Evolutionary conservation across 92 coral and sea anemone species (phyloP).

Genomic region (Chrysogorgia sp.): DNA sequence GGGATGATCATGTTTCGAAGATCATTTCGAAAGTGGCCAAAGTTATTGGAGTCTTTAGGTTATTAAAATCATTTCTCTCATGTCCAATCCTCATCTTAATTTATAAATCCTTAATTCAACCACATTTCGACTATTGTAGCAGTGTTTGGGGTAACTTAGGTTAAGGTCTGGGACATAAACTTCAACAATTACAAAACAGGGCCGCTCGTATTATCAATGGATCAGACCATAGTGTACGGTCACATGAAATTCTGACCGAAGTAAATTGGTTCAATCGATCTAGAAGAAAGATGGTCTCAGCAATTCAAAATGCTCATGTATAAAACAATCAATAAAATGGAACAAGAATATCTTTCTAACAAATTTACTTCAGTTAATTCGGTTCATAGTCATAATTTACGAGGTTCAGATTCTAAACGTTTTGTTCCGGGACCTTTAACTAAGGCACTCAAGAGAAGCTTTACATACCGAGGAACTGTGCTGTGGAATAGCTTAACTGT

Average conservation of each 20-base stretch:
- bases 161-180: slow-evolving; percentile 28
- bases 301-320: slow-evolving; percentile 36
- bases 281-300: slow-evolving; percentile 17
- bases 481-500: too few relatives aligned
- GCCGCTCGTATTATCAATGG: slow-evolving; percentile 48
- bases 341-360: too few relatives aligned
- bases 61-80: slow-evolving; percentile 10
- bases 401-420: slow-evolving; percentile 38
- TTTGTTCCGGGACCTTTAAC: too few relatives aligned
- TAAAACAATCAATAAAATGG: slow-evolving; percentile 31
- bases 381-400: slow-evolving; percentile 36
- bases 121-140: slow-evolving; percentile 40
- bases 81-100: neutral
- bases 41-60: slow-evolving; percentile 7
- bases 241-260: slow-evolving; percentile 17
- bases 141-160: slow-evolving; percentile 30
- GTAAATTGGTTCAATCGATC: neutral
- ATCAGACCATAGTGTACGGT: slow-evolving; percentile 9
- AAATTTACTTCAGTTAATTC: slow-evolving; percentile 7
- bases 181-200: slow-evolving; percentile 29
- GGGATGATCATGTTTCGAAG: slow-evolving; percentile 38
- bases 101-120: slow-evolving; percentile 35
- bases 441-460: slow-evolving; percentile 41
- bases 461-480: too few relatives aligned
- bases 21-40: slow-evolving; percentile 12